These are phyloP conservation scores for Drosophila teissieri DNA, from an alignment of 1,140 invertebrate species.

Conservation along the genomic window DNA sequence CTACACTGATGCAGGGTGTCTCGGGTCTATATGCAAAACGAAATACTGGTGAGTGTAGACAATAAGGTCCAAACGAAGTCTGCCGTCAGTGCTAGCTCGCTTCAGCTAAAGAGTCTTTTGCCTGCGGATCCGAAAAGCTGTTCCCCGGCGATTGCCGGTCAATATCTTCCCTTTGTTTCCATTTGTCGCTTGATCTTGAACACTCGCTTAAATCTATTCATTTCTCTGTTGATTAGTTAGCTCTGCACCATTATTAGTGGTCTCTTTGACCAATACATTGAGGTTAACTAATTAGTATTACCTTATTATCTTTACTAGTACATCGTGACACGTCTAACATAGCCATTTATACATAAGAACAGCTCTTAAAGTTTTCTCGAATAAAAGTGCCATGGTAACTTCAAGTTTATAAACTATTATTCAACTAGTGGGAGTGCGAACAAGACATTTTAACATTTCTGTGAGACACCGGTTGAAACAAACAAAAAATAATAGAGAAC, in stretches of 20 bases:
- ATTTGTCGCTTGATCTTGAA: not conserved
- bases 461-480: too few relatives aligned
- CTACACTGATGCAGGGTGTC: constrained; percentile 37
- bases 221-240: not conserved
- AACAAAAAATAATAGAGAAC: too few relatives aligned
- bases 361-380: too few relatives aligned
- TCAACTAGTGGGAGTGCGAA: too few relatives aligned
- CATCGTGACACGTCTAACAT: too few relatives aligned
- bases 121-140: constrained; percentile 30
- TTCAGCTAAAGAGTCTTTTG: constrained; percentile 6
- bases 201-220: not conserved
- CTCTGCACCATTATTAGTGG: not conserved
- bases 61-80: constrained; percentile 23
- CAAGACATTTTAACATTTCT: too few relatives aligned
- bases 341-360: too few relatives aligned
- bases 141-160: constrained; percentile 1
- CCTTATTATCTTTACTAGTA: too few relatives aligned
- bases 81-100: not conserved
- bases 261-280: too few relatives aligned
- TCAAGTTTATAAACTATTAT: too few relatives aligned
- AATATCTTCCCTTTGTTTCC: not conserved
- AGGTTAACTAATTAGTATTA: too few relatives aligned
- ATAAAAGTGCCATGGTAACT: too few relatives aligned
- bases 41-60: constrained; percentile 43
- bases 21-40: constrained; percentile 47